Conservation (phyloP, 2,888 invertebrate species). For the Sepiola atlantica region DNA sequence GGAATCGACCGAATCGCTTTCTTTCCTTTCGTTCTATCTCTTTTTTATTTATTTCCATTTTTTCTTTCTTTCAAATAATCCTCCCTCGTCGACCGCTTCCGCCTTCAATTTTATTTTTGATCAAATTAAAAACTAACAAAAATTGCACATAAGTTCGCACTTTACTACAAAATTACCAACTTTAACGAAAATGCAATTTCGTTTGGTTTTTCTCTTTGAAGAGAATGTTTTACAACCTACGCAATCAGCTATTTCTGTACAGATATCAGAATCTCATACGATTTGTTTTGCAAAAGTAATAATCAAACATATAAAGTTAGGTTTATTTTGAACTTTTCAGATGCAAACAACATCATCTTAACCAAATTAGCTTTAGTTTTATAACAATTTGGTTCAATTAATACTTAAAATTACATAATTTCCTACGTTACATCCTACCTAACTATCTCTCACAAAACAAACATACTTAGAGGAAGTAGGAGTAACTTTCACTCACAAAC, state of each 20-base stretch:
- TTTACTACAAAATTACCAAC: background rate
- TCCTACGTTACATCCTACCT: too few species aligned
- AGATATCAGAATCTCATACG: background rate
- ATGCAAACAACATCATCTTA: too few species aligned
- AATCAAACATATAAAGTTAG: too few species aligned
- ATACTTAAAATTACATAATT: too few species aligned
- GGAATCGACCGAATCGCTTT: background rate
- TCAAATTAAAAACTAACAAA: background rate
- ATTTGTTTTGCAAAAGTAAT: too few species aligned
- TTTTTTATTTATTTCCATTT: background rate
- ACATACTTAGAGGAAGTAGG: too few species aligned
- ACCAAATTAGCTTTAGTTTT: too few species aligned
- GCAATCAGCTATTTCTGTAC: background rate
- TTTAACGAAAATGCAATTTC: background rate
- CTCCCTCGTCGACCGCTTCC: background rate
- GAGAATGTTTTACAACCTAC: background rate
- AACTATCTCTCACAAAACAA: too few species aligned
- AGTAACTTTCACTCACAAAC: too few species aligned
- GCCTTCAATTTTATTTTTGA: background rate
- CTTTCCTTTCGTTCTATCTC: background rate
- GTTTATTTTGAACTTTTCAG: too few species aligned
- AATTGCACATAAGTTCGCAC: background rate
- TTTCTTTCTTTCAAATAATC: background rate
- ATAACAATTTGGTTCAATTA: too few species aligned
- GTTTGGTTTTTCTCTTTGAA: background rate